These are phyloP conservation scores for Podarcis raffonei DNA, from an alignment of 2,113 vertebrate genomes.

Conservation along the genomic window DNA sequence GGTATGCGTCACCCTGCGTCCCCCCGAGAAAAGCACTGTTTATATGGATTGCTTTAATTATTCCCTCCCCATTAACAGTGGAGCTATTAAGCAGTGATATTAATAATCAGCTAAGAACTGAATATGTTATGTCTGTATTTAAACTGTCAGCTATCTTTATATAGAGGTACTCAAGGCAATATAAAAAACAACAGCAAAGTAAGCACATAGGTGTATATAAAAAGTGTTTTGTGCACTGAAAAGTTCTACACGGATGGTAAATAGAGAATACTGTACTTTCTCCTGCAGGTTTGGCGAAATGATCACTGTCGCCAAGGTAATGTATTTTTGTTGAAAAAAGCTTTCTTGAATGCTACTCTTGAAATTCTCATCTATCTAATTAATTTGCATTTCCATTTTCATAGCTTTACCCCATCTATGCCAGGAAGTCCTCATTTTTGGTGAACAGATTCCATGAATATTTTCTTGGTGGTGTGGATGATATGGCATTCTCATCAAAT, in stretches of 20 bases:
- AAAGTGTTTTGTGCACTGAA: not conserved
- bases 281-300: conserved; percentile 75
- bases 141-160: not conserved
- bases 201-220: not conserved
- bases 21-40: too few relatives aligned
- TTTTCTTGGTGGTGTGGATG: conserved; percentile 82
- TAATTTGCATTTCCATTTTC: not conserved
- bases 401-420: conserved; percentile 76
- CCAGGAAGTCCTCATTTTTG: conserved; percentile 78
- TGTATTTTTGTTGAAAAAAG: conserved; percentile 2
- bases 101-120: not conserved
- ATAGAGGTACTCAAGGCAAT: not conserved
- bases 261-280: conserved; percentile 36
- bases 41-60: too few relatives aligned
- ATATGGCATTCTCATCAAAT: conserved; percentile 79
- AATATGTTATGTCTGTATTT: not conserved
- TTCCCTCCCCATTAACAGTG: too few relatives aligned
- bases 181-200: not conserved
- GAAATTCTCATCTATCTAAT: not conserved
- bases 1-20: too few relatives aligned
- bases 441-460: conserved; percentile 82
- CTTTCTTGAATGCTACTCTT: not conserved
- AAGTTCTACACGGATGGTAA: conserved; percentile 5
- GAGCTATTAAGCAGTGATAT: not conserved
- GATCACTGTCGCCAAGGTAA: conserved; percentile 75